phyloP scores from a whole-genome alignment of 1,140 invertebrate genomes.

The Olivierus martensii region DNA sequence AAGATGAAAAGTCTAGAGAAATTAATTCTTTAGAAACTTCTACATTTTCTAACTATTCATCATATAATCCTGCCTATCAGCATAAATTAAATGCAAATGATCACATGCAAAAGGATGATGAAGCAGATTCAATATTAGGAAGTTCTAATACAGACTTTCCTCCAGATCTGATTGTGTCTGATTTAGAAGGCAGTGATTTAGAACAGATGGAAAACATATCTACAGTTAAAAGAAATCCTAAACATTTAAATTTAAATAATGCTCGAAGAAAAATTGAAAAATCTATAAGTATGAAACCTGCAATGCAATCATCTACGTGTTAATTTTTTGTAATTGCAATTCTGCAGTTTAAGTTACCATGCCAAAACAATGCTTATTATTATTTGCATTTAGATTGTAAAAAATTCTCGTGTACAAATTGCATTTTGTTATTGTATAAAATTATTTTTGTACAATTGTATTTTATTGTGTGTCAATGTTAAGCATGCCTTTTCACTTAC shows the following conservation, averaged over 20 bases:
- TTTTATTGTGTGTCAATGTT: too few species aligned
- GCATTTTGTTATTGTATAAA: too few species aligned
- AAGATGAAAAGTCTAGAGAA: background rate
- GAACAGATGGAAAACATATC: constrained; percentile 15
- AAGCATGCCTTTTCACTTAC: too few species aligned
- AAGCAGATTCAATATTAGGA: background rate
- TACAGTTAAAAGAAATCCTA: constrained; percentile 17
- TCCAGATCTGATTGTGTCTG: constrained; percentile 6
- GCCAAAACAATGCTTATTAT: too few species aligned
- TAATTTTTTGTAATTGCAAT: background rate
- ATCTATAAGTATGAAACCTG: background rate
- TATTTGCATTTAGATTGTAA: too few species aligned
- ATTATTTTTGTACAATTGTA: too few species aligned
- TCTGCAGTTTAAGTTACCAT: too few species aligned
- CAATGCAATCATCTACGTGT: background rate
- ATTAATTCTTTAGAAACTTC: constrained; percentile 7
- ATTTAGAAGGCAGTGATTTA: constrained; percentile 15
- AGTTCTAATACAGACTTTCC: constrained; percentile 10
- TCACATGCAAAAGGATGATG: constrained; percentile 2
- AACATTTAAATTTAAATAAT: constrained; percentile 2
- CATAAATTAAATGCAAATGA: background rate
- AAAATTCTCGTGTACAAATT: too few species aligned
- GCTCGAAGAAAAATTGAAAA: background rate
- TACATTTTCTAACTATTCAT: background rate
- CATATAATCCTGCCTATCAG: background rate